These are phyloP conservation scores for Drosophila limbata DNA, from an alignment of 2,888 invertebrate genomes.

Conservation along the genomic window DNA sequence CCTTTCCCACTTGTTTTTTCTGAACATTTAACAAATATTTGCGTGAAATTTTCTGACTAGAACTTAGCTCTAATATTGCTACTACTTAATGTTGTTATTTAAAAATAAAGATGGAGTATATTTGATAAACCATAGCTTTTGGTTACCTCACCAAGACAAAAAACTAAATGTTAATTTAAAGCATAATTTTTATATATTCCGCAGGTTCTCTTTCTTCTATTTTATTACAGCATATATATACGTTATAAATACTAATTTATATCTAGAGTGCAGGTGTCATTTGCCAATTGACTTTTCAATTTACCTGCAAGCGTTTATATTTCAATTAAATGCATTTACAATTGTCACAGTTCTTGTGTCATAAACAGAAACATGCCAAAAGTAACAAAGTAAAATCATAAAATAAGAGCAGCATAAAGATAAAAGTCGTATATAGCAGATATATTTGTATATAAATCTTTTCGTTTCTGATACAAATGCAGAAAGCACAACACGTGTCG, in stretches of 20 bases:
- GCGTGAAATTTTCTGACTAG: too few species aligned
- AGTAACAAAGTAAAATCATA: constrained; percentile 4
- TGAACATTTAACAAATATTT: not conserved
- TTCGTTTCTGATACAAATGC: constrained; percentile 31
- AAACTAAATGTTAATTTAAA: too few species aligned
- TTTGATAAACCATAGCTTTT: too few species aligned
- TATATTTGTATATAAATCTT: not conserved
- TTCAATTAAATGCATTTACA: constrained; percentile 48
- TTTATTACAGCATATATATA: too few species aligned
- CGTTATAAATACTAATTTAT: too few species aligned
- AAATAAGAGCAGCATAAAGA: not conserved
- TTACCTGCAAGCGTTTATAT: constrained; percentile 21
- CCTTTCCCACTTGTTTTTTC: too few species aligned
- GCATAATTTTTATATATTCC: too few species aligned
- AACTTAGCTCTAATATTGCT: too few species aligned
- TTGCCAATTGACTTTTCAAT: constrained; percentile 31
- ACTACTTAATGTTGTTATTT: too few species aligned
- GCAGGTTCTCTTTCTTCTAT: too few species aligned
- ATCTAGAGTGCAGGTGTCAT: not conserved
- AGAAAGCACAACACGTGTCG: constrained; percentile 46
- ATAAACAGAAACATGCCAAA: constrained; percentile 1
- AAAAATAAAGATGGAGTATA: too few species aligned
- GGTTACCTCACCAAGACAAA: too few species aligned
- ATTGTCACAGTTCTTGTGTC: constrained; percentile 26
- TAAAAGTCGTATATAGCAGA: constrained; percentile 6